Base-by-base conservation (phyloP, 2,113 vertebrate genomes). In the Labrus mixtus region DNA sequence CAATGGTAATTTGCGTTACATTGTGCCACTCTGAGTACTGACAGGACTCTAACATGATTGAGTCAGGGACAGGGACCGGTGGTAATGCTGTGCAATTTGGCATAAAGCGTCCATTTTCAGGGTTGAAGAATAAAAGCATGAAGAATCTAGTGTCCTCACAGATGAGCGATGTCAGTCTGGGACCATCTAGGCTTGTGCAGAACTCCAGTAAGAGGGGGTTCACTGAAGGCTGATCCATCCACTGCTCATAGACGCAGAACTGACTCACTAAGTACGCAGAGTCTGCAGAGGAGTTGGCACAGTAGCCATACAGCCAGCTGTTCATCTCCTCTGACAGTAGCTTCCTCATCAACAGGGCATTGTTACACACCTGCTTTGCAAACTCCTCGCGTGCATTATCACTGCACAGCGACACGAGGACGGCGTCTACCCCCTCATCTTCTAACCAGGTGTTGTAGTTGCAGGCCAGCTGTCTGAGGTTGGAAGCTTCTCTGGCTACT, bases 261-360 rank as follows among this genome's bases (percentile, higher is more conserved):
- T 90, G 81, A 50, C 37, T 78, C 51, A 93, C 74, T 67, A 94
- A 22, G 68, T 87, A 82, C 2, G 1, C 45, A 0, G 9, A n/a
- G 5, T 89, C 82, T 39, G 80, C 79, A 3, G 92, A 87, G n/a
- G 66, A 86, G 83, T 90, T 91, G 15, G 75, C 56, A 23, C 95
- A 95, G 79, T 90, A 94, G 2, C 66, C 86, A 43, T 90, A 92
- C 62, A 96, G 61, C 95, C 95, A 95, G 43, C 19, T 53, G 76
- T 95, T 94, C 22, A 58, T 76, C 16, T 71, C 56, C 19, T 94
- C 90, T 2, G 22, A 66, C 1, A 94, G 68, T 62, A 96, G 84
- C 19, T 73, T 81, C 56, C 8, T 69, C 78, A 95, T 85, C 33
- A 95, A 46, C 7, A n/a, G 8, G 8, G 46, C 51, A 41, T 92